Percentiles rank a stretch among this genome's conserved stretches.
These are phyloP conservation scores for Eurypyga helias DNA, from an alignment of 2,113 vertebrate species.

Conservation along the genomic window DNA sequence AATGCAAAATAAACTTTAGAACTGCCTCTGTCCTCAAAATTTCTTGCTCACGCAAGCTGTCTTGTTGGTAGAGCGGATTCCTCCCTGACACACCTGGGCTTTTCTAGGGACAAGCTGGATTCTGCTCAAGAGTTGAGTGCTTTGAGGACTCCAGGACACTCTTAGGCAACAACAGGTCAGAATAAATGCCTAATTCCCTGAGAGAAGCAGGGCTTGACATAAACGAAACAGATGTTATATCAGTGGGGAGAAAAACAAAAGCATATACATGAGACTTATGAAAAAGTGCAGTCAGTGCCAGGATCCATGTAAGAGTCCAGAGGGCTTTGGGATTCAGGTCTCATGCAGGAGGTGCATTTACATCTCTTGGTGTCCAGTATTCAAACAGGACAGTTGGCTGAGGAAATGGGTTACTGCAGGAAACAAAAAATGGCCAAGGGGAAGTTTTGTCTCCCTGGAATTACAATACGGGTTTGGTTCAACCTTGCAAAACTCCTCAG, in stretches of 20 bases:
- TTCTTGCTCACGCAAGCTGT: neutral
- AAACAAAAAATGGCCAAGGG: neutral
- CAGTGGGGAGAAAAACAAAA: neutral
- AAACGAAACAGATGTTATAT: neutral
- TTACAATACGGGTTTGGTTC: neutral
- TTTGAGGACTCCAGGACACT: rapidly evolving
- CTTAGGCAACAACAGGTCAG: neutral
- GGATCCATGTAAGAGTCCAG: neutral
- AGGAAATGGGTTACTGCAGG: neutral
- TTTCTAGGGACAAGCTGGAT: neutral
- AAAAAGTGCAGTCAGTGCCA: neutral
- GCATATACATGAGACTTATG: neutral
- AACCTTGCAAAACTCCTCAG: neutral
- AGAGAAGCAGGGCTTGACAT: neutral
- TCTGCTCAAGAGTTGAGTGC: neutral
- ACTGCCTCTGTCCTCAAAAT: neutral
- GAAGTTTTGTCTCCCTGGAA: neutral
- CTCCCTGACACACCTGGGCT: neutral
- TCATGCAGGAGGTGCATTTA: neutral
- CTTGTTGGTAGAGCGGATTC: neutral
- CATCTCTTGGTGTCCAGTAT: neutral
- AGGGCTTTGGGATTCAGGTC: neutral
- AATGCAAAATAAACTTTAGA: neutral
- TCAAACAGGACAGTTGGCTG: neutral
- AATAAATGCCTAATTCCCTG: neutral